Evolutionary conservation across 2,888 invertebrate genomes (phyloP), one percentile per base, ranked within the genome.

Genomic region (Chrysolina oricalcia): DNA sequence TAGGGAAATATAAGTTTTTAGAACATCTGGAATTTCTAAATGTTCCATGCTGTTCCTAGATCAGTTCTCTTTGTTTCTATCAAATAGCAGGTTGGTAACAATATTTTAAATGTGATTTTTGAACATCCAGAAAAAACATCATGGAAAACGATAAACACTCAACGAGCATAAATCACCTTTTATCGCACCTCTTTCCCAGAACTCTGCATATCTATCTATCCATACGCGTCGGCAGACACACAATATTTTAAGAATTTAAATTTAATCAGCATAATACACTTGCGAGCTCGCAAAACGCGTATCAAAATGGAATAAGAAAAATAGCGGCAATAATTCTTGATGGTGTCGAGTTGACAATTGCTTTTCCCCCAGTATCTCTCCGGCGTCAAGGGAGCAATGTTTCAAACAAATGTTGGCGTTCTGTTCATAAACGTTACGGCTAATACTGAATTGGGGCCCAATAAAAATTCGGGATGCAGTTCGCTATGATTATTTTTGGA

Each of bases 311-410:
- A 85, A 83, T 84, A 85, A 86, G 87, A 88, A 88, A 87, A 88
- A 88, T 88, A 85, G 84, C 83, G 73, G 86, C 83, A 81, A 88
- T 88, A 87, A 88, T 83, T 88, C 86, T 83, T 84, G 83, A 84
- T 83, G 86, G 87, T 87, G 88, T 87, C 86, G 87, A 87, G 86
- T 87, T 87, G 88, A 87, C 88, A 88, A 88, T 88, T 87, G 87
- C 84, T 81, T 82, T 82, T 83, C 85, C 85, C 86, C 85, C 84
- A 80, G 81, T 81, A 83, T 81, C 81, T 79, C 77, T 71, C 48
- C 76, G 75, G 82, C 82, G 85, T 81, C 86, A 78, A 81, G 87
- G 87, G 87, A 87, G 84, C 84, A 79, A 87, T 87, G 82, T 81
- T 85, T 87, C 87, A 87, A 84, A 81, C 83, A 84, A 86, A 85